Percentiles rank a stretch among this genome's conserved stretches.
Evolutionary conservation across 2,113 vertebrate genomes (phyloP).

Genomic region (Bothrops jararaca): DNA sequence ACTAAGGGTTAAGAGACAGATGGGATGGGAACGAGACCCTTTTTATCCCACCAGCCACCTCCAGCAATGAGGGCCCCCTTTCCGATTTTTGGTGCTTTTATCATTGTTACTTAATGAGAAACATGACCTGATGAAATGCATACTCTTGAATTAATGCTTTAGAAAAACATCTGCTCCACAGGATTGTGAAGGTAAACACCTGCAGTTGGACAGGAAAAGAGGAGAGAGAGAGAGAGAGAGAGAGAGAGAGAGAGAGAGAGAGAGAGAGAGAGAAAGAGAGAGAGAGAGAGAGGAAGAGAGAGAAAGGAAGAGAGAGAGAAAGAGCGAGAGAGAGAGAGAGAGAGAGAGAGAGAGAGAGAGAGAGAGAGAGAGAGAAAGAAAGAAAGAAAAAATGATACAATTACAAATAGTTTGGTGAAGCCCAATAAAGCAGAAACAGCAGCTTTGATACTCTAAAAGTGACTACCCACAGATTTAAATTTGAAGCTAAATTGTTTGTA

Average conservation of each 20-base stretch:
- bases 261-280: not conserved
- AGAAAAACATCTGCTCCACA: not conserved
- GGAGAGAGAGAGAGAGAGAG: not conserved
- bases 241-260: not conserved
- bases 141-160: not conserved
- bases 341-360: not conserved
- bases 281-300: no score
- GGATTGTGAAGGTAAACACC: not conserved
- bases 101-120: not conserved
- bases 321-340: not conserved
- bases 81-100: not conserved
- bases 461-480: conserved; percentile 33
- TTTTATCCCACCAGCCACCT: not conserved
- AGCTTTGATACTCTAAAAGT: conserved; percentile 26
- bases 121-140: not conserved
- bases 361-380: conserved; percentile 12
- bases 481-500: conserved; percentile 41
- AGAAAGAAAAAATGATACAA: conserved; percentile 32
- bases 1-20: not conserved
- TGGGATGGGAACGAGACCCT: not conserved
- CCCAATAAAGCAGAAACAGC: conserved; percentile 25
- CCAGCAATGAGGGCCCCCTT: not conserved
- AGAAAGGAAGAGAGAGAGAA: not conserved
- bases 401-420: conserved; percentile 29
- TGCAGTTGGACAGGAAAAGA: not conserved